A percentile compares a stretch with the other conserved stretches of the same genome.
Conservation (phyloP, 2,888 invertebrate genomes). For the Scrobipalpa costella region DNA sequence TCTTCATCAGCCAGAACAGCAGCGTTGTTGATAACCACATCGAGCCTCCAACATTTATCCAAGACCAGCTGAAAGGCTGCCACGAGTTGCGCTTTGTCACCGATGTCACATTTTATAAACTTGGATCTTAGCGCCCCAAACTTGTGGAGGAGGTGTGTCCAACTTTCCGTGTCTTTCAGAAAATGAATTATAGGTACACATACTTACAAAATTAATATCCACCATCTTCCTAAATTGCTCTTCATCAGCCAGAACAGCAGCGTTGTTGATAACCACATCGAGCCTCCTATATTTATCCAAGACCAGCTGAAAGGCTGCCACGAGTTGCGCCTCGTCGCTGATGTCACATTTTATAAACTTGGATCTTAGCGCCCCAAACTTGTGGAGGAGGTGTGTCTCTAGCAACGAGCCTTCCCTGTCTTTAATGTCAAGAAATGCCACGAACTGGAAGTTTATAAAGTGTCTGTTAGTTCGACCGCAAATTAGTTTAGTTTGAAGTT, state of each 20-base stretch:
- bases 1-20: constrained; percentile 56
- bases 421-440: constrained; percentile 66
- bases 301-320: constrained; percentile 59
- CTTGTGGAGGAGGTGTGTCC: constrained; percentile 54
- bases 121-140: constrained; percentile 70
- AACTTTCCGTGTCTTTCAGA: constrained; percentile 59
- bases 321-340: constrained; percentile 57
- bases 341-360: constrained; percentile 75
- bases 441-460: constrained; percentile 56
- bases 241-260: constrained; percentile 55
- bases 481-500: constrained; percentile 26
- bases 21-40: constrained; percentile 67
- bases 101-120: constrained; percentile 72
- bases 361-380: constrained; percentile 67
- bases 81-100: constrained; percentile 57
- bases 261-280: constrained; percentile 68
- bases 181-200: neutral
- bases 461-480: constrained; percentile 8
- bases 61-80: constrained; percentile 48
- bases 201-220: constrained; percentile 70
- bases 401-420: constrained; percentile 60
- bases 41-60: constrained; percentile 65
- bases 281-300: constrained; percentile 65
- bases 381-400: constrained; percentile 58
- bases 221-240: constrained; percentile 57